Base-by-base conservation (phyloP, 2,113 vertebrate species). In the Chauna torquata region DNA sequence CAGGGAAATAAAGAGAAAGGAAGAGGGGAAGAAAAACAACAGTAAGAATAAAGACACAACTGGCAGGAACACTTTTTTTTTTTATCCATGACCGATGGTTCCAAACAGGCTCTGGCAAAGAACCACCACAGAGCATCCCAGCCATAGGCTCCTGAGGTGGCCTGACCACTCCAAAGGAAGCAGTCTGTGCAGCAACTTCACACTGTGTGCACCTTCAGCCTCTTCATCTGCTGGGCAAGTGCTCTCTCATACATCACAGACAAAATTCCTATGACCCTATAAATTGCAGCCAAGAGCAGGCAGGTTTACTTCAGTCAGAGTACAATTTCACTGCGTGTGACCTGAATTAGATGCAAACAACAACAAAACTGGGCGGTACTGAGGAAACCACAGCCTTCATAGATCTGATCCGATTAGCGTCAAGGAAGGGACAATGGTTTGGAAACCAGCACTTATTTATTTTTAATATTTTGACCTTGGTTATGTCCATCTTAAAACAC, bases 171-270 rank as follows among this genome's bases (percentile, higher is more conserved):
- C 59, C 54, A 66, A 16, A 69, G 58, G 44, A 74, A 74, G 15
- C 5, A 72, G 22, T 20, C 81, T 84, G 77, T 70, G 77, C 50
- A 58, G 77, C 45, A 40, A 74, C 69, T 77, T 34, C 80, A 80
- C 80, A 20, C 40, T 8, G 3, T 14, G 25, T 32, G 32, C 34
- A 6, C 24, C 79, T 59, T 75, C 66, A 69, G 38, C 52, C 40
- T 52, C 62, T 25, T 92, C 68, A 72, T 47, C 72, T 81, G 71
- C 79, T 82, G 79, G 34, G 32, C 27, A 75, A 74, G 23, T 2
- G 57, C 49, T 38, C 36, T 50, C 66, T 85, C 34, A 32, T 1
- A 0, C 3, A 23, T 30, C 15, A 1, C 34, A 19, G 0, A 17
- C 74, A 52, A 77, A 91, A 70, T 16, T 49, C 78, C 75, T 28